Evolutionary conservation across 1,140 invertebrate species (phyloP).

Genomic region (Oscheius sp.): DNA sequence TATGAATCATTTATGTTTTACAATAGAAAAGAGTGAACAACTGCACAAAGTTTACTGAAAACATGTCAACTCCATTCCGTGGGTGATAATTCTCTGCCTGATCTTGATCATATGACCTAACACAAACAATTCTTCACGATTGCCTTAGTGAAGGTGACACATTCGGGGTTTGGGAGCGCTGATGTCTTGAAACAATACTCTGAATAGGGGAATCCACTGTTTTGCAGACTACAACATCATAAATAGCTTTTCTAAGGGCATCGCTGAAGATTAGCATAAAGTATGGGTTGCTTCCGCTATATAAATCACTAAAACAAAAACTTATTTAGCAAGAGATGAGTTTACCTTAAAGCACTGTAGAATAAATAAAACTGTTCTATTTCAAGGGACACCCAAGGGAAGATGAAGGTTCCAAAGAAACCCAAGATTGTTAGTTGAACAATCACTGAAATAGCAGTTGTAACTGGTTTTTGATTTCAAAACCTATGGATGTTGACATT

Average conservation of each 20-base stretch:
- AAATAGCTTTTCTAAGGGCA: neutral
- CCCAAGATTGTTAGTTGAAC: constrained; percentile 10
- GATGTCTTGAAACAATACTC: neutral
- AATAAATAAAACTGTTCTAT: constrained; percentile 20
- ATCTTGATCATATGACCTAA: no score
- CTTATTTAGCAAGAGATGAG: neutral
- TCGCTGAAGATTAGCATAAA: constrained; percentile 15
- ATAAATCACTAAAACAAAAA: constrained; percentile 17
- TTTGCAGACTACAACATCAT: neutral
- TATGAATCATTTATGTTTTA: no score
- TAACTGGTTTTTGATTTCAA: constrained; percentile 4
- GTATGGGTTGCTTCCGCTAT: constrained; percentile 17
- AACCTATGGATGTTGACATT: constrained; percentile 1
- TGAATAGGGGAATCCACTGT: neutral
- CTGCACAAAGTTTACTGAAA: no score
- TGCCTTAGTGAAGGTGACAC: no score
- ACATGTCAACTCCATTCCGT: no score
- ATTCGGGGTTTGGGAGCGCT: no score
- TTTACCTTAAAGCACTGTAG: constrained; percentile 20
- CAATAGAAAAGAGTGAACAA: no score
- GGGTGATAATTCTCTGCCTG: no score
- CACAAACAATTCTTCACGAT: no score
- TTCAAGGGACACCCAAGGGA: neutral
- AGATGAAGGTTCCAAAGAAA: neutral
- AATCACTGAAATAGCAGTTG: constrained; percentile 8